These are phyloP conservation scores for Mimachlamys varia DNA, from an alignment of 2,888 invertebrate species.

Conservation along the genomic window DNA sequence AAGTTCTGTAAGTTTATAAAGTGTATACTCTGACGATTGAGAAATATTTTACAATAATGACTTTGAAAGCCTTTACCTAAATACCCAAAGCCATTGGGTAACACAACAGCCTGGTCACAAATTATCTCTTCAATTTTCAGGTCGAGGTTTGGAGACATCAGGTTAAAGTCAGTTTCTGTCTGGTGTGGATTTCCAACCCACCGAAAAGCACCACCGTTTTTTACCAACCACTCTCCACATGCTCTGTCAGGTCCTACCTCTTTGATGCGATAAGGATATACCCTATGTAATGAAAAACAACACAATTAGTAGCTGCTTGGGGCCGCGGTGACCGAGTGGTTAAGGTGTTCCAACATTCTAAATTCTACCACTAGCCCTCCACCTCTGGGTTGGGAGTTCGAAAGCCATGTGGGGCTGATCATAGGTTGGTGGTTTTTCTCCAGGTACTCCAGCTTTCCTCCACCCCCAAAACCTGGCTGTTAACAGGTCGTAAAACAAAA, in stretches of 20 bases:
- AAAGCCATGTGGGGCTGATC: too few species aligned
- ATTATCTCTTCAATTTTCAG: not conserved
- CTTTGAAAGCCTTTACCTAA: not conserved
- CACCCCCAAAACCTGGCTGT: too few species aligned
- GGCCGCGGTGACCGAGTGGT: too few species aligned
- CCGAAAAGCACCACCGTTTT: slow-evolving; percentile 93
- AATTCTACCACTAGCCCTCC: too few species aligned
- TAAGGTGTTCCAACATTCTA: too few species aligned
- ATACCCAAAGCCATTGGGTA: slow-evolving; percentile 37
- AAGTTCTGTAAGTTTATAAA: too few species aligned
- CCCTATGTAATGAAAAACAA: not conserved
- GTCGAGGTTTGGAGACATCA: not conserved
- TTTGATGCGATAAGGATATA: slow-evolving; percentile 69
- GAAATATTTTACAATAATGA: too few species aligned
- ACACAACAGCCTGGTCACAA: not conserved
- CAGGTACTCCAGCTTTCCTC: too few species aligned
- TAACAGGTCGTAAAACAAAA: too few species aligned
- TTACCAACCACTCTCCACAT: slow-evolving; percentile 97
- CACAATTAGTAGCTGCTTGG: too few species aligned
- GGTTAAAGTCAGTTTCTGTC: not conserved
- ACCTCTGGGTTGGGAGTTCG: too few species aligned
- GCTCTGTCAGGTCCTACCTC: slow-evolving; percentile 92
- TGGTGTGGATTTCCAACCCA: slow-evolving; percentile 82
- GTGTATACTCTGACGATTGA: not conserved
- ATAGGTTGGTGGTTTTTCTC: too few species aligned